Percentiles rank a stretch among this genome's conserved stretches.
These are phyloP conservation scores for Phytoseiulus persimilis DNA, from an alignment of 2,888 invertebrate species.

Conservation along the genomic window DNA sequence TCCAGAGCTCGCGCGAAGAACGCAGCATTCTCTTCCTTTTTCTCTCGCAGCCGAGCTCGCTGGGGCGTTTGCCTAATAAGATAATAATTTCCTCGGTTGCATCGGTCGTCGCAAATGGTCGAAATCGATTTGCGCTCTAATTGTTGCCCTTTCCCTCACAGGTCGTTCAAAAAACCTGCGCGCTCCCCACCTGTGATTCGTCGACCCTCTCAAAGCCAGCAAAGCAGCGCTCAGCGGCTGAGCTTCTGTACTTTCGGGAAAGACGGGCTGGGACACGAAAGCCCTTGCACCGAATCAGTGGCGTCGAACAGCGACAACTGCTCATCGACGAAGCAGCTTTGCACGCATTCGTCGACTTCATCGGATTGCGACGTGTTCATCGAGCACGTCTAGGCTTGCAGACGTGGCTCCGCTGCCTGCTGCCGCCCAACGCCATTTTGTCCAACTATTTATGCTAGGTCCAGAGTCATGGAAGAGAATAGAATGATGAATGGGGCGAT, in stretches of 20 bases:
- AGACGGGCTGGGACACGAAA: not conserved
- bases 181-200: conserved; percentile 28
- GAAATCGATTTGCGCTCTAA: not conserved
- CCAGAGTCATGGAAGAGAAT: not conserved
- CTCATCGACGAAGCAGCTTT: conserved; percentile 20
- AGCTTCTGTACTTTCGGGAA: conserved; percentile 28
- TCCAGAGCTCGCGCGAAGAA: no score
- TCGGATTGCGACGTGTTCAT: conserved; percentile 38
- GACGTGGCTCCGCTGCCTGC: not conserved
- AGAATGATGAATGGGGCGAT: not conserved
- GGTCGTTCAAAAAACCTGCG: conserved; percentile 22
- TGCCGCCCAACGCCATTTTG: not conserved
- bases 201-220: not conserved
- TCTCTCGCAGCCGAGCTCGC: no score
- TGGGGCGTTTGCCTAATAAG: no score
- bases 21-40: no score
- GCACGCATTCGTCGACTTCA: conserved; percentile 26
- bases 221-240: not conserved
- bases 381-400: not conserved
- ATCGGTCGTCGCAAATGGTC: not conserved
- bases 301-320: conserved; percentile 36
- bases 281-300: conserved; percentile 28
- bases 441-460: not conserved
- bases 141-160: not conserved
- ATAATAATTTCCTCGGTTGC: not conserved